A percentile compares a stretch with the other conserved stretches of the same genome.
phyloP scores from a whole-genome alignment of 2,113 vertebrate genomes.

The Neotoma lepida region DNA sequence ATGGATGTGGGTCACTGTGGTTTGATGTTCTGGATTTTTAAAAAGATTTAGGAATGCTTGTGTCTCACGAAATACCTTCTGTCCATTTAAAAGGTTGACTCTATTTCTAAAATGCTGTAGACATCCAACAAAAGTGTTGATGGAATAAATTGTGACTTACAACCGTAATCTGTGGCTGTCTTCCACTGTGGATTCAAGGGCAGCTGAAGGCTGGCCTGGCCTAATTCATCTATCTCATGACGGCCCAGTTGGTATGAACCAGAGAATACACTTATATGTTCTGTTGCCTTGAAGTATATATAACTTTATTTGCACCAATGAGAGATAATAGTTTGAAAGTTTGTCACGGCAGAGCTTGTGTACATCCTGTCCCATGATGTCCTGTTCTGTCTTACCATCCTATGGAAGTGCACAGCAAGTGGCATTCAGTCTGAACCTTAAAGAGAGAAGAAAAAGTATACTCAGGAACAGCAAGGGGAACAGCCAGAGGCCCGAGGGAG shows the following conservation, averaged over 20 bases:
- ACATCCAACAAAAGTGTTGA: not conserved
- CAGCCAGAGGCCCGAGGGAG: not conserved
- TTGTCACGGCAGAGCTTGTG: not conserved
- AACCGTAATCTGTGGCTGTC: not conserved
- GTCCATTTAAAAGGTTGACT: not conserved
- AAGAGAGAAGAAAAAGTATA: not conserved
- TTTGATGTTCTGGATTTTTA: not conserved
- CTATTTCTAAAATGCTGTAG: not conserved
- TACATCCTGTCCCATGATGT: not conserved
- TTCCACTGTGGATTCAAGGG: not conserved
- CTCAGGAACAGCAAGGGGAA: not conserved
- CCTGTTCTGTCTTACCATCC: not conserved
- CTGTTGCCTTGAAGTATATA: not conserved
- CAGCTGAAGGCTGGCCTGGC: not conserved
- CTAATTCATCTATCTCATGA: not conserved
- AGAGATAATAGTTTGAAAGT: not conserved
- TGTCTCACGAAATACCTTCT: not conserved
- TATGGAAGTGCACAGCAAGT: not conserved
- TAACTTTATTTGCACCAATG: not conserved
- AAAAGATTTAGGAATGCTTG: not conserved
- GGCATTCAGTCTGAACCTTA: not conserved
- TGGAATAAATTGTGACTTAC: not conserved
- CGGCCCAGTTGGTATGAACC: not conserved
- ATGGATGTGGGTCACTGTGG: not conserved
- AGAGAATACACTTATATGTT: not conserved